Evolutionary conservation across 2,888 invertebrate genomes (phyloP).

Genomic region (Amiota mariae): DNA sequence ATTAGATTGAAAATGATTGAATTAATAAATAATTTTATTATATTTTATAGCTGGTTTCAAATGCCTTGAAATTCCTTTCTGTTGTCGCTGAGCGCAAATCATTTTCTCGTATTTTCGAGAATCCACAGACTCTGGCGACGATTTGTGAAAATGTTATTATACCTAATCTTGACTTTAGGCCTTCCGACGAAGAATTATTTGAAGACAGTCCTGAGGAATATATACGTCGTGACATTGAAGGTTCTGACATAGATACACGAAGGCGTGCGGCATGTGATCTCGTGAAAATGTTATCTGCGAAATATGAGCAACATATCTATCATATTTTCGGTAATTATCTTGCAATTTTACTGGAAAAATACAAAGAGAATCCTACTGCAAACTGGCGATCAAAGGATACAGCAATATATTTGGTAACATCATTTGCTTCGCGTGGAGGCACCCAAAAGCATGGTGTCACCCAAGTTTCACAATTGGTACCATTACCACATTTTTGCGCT

Average conservation of each 20-base stretch:
- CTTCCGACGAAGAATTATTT: constrained; percentile 95
- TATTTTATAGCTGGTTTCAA: constrained; percentile 87
- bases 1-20: neutral
- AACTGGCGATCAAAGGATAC: constrained; percentile 98
- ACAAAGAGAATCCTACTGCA: constrained; percentile 81
- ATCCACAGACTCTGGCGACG: constrained; percentile 87
- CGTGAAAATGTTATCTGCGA: constrained; percentile 90
- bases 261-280: constrained; percentile 97
- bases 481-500: constrained; percentile 90
- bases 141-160: constrained; percentile 99
- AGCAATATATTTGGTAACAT: constrained; percentile 96
- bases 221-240: constrained; percentile 96
- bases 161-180: constrained; percentile 97
- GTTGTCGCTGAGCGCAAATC: constrained; percentile 93
- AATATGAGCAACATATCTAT: constrained; percentile 92
- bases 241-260: constrained; percentile 97
- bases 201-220: constrained; percentile 99
- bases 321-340: constrained; percentile 91
- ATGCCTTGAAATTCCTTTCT: constrained; percentile 94
- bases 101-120: constrained; percentile 91
- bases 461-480: constrained; percentile 90
- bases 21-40: neutral
- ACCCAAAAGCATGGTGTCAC: constrained; percentile 94
- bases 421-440: constrained; percentile 90
- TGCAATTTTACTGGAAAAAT: constrained; percentile 78